Percentiles rank a stretch among this genome's conserved stretches.
Evolutionary conservation across 2,113 vertebrate species (phyloP).

Genomic region (Promerops cafer): DNA sequence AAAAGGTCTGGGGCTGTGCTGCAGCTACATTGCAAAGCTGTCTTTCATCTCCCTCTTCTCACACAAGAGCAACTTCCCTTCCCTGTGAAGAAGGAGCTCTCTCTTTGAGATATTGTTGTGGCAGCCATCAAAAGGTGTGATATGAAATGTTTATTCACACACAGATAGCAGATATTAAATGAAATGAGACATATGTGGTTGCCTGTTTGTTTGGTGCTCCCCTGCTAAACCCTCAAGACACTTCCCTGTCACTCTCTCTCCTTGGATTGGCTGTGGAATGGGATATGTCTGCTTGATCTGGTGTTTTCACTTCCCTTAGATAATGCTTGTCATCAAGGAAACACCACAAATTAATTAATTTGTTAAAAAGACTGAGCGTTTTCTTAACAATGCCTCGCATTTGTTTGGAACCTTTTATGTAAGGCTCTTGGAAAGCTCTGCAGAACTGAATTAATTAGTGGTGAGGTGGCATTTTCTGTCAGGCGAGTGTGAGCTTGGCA

Average conservation of each 20-base stretch:
- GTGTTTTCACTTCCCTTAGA: background rate
- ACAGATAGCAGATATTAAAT: background rate
- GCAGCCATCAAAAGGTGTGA: conserved; percentile 59
- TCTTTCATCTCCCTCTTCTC: background rate
- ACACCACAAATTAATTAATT: conserved; percentile 45
- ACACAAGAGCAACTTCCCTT: background rate
- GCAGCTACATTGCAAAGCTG: background rate
- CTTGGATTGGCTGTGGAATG: background rate
- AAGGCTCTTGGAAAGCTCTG: background rate
- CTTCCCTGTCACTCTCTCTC: background rate
- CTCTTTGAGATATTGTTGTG: conserved; percentile 41
- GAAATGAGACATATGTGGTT: conserved; percentile 31
- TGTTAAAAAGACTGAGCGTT: background rate
- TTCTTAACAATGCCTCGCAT: background rate
- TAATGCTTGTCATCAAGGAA: conserved; percentile 47
- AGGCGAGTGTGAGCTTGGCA: background rate
- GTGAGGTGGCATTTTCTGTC: background rate
- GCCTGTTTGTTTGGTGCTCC: conserved; percentile 21
- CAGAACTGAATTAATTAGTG: background rate
- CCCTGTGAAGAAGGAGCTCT: background rate
- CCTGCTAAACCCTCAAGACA: background rate
- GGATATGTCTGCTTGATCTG: background rate
- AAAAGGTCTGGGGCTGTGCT: conserved; percentile 16
- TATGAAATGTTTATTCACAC: conserved; percentile 53
- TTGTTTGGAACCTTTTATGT: conserved; percentile 1